Percentiles rank a stretch among this genome's conserved stretches.
These are phyloP conservation scores for Hydropotes inermis DNA, from an alignment of 2,113 vertebrate genomes.

Conservation along the genomic window DNA sequence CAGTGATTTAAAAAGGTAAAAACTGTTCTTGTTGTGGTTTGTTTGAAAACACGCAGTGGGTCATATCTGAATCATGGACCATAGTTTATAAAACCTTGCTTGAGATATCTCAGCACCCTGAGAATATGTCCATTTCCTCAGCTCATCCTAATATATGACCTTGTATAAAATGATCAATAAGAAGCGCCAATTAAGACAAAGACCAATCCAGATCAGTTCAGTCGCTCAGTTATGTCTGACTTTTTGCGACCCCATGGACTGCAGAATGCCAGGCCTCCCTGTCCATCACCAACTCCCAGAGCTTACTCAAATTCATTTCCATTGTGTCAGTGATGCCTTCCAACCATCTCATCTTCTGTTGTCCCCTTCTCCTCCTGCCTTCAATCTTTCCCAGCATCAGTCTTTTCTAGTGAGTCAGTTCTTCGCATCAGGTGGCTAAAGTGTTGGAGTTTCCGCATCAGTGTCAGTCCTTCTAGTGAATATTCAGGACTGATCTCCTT, in stretches of 20 bases:
- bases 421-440: neutral
- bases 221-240: rapidly evolving
- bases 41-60: neutral
- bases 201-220: neutral
- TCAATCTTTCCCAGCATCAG: neutral
- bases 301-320: neutral
- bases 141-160: neutral
- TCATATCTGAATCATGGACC: neutral
- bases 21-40: neutral
- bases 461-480: neutral
- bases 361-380: neutral
- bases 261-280: neutral
- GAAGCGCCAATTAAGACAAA: neutral
- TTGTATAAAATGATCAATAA: neutral
- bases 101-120: neutral
- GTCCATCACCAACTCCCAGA: rapidly evolving
- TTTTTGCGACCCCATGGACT: neutral
- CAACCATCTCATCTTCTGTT: neutral
- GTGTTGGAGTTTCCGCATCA: neutral
- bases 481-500: neutral
- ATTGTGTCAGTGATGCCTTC: neutral
- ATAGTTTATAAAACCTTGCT: neutral
- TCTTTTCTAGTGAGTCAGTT: neutral
- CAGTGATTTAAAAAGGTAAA: neutral
- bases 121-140: neutral